Evolutionary conservation across 2,888 invertebrate genomes (phyloP), one percentile per base, ranked within the genome.

Genomic region (Corythucha ciliata): DNA sequence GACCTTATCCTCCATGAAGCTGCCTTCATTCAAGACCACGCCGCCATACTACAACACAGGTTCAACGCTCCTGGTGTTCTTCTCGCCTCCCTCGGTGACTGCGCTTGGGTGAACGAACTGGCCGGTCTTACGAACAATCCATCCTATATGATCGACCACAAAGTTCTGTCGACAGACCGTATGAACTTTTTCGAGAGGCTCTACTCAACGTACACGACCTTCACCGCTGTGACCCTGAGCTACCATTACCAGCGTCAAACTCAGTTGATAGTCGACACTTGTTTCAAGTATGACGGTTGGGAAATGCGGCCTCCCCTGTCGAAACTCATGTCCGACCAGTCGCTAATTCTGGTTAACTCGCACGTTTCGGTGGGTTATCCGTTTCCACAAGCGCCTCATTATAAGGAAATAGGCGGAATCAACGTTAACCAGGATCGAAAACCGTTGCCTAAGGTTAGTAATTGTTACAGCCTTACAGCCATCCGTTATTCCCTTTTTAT

Each of bases 361-460:
- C 57, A 59, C 42, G 37, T 52, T 16, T 48, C 54, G 0, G 27
- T 52, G 2, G 54, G 51, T n/a, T 54, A 49, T 27, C 27, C 51
- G 1, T 40, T 24, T 16, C 54, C 54, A 3, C 29, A 33, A 12
- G 70, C 87, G 59, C 83, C 87, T 0, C 85, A 86, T 66, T 82
- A 87, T 1, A 83, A 86, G 8, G 86, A 87, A 67, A 81, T 88
- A 4, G 87, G 85, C 2, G 87, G 88, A 62, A 83, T 88, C 54
- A 87, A 87, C 63, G 86, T 87, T 63, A 80, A 78, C 58, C 76
- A 79, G 29, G 70, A 85, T 2, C 70, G 85, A 7, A 79, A 80
- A 63, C 74, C 77, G 25, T 70, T 88, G 59, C 79, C 79, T 51
- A 72, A 75, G 64, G 83, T 80, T 65, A 65, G 52, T 44, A n/a